These are phyloP conservation scores for Aphelocoma coerulescens DNA, from an alignment of 2,113 vertebrate species.

Conservation along the genomic window DNA sequence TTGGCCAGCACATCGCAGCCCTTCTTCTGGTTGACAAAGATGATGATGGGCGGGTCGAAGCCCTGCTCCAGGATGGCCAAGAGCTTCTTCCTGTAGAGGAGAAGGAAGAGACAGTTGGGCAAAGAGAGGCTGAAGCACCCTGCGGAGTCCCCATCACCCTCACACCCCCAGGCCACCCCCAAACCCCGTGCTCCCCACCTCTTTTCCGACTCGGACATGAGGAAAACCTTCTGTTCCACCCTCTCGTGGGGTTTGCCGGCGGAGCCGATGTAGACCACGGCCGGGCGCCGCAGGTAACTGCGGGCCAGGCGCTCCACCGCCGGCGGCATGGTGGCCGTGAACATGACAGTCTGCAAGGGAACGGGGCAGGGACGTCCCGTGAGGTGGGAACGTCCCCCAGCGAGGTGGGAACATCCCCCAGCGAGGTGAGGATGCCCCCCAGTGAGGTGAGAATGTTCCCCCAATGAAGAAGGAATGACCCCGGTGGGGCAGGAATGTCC, in stretches of 20 bases:
- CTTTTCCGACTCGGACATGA: slow-evolving; percentile 95
- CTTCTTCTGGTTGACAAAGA: slow-evolving; percentile 99
- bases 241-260: slow-evolving; percentile 96
- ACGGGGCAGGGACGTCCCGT: rapidly evolving
- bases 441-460: too few relatives aligned
- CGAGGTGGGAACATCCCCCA: too few relatives aligned
- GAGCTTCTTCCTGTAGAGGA: slow-evolving; percentile 88
- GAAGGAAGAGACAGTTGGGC: background rate
- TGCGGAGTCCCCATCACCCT: too few relatives aligned
- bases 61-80: slow-evolving; percentile 89
- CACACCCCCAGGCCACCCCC: background rate
- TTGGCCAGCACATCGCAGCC: slow-evolving; percentile 96
- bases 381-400: background rate
- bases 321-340: slow-evolving; percentile 96
- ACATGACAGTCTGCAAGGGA: slow-evolving; percentile 91
- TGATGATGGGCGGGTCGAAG: slow-evolving; percentile 97
- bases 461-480: too few relatives aligned
- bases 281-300: slow-evolving; percentile 92
- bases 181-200: slow-evolving; percentile 64
- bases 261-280: slow-evolving; percentile 97
- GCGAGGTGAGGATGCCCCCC: too few relatives aligned
- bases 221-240: slow-evolving; percentile 96
- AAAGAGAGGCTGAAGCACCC: background rate
- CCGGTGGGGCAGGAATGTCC: too few relatives aligned
- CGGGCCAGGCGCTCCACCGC: slow-evolving; percentile 93